Evolutionary conservation across 2,888 invertebrate genomes (phyloP), one percentile per base, ranked within the genome.

Genomic region (Dermolepida albohirtum): DNA sequence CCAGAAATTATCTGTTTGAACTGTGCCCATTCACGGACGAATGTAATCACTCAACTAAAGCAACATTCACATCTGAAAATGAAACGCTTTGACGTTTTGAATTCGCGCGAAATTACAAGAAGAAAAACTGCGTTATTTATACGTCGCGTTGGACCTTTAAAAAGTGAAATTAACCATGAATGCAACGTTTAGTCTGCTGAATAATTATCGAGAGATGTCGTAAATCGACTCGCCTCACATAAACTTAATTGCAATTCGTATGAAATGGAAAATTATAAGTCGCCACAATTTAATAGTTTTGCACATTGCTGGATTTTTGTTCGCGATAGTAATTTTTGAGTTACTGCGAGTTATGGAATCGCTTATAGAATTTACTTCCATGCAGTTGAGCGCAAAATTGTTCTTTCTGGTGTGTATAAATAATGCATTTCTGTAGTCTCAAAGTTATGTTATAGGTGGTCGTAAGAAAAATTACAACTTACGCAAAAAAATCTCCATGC

Each of bases 261-360:
- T 43, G n/a, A 57, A 57, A 10, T 43, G 8, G 43, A 11, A n/a
- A 57, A 62, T 34, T 6, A 16, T 49, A 34, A 62, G n/a, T 62
- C 47, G 6, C 47, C 29, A 17, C 59, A 62, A 34, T 62, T 62
- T 62, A 62, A 47, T 34, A 62, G 59, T 62, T 62, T 62, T 47
- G 47, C 59, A 62, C 59, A 47, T 47, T 62, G 59, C 47, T 62
- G 59, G 47, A 62, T 62, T 62, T 62, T 47, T 62, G 47, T 62
- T 29, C 59, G 47, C 8, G 59, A 62, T 62, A 62, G 47, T 62
- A 62, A 62, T 62, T 62, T 62, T 62, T 62, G 47, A 10, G 34
- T 62, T 47, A 34, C 16, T 34, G n/a, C 6, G 34, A 34, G 10
- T 34, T 40, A 14, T n/a, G 14, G 59, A 29, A 59, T 5, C 59